Conservation (phyloP, 1,140 invertebrate species). For the Heliconius himera region DNA sequence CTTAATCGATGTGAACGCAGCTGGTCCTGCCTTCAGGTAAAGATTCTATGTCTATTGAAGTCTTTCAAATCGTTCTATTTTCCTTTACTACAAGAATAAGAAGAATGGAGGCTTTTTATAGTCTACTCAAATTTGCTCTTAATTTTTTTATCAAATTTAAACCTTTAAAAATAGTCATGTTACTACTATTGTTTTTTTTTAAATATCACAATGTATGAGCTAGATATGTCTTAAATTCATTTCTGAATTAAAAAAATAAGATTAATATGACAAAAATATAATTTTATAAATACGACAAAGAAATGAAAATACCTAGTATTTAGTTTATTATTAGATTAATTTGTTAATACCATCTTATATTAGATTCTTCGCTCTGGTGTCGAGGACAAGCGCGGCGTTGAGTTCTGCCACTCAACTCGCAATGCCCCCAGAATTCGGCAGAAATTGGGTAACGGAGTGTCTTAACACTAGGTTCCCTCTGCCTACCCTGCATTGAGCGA, state of each 20-base stretch:
- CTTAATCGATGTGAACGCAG: constrained; percentile 65
- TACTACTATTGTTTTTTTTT: background rate
- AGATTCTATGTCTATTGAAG: constrained; percentile 52
- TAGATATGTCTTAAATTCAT: background rate
- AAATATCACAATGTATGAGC: background rate
- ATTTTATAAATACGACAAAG: background rate
- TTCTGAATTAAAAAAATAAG: background rate
- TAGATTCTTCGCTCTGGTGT: no score
- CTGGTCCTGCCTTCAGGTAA: constrained; percentile 59
- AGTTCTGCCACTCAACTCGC: no score
- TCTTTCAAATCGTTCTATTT: constrained; percentile 39
- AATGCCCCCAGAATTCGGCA: no score
- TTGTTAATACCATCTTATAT: background rate
- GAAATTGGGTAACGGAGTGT: no score
- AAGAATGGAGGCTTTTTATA: constrained; percentile 19
- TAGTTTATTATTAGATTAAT: background rate
- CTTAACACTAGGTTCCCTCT: no score
- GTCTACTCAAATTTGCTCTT: background rate
- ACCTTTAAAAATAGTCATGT: background rate
- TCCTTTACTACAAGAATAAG: constrained; percentile 27
- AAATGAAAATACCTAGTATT: background rate
- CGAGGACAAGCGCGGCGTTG: no score
- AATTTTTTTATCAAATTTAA: background rate
- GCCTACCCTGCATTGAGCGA: no score
- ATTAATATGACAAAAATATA: background rate